Base-by-base conservation (phyloP, 2,888 invertebrate species). In the Pristionchus entomophagus region DNA sequence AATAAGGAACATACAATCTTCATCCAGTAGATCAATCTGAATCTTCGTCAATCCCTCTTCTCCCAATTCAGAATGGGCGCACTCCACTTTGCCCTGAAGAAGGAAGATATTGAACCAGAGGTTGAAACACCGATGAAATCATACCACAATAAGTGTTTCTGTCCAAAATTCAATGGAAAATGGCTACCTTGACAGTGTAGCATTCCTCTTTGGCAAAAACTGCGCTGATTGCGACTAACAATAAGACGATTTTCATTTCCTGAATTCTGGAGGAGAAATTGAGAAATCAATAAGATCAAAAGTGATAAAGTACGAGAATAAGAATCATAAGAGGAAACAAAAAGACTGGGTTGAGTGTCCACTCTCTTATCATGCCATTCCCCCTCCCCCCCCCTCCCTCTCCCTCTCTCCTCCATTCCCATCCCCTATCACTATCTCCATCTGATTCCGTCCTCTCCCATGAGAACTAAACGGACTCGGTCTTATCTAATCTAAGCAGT, bases 21-120 rank as follows among this genome's bases (percentile, higher is more conserved):
- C 90, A 85, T 90, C 90, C 84, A 88, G 88, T 83, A 90, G 86
- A 84, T 90, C 90, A 22, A 90, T 87, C 35, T 87, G 85, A 19
- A 89, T 80, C 78, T 80, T 49, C n/a, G 78, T 35, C 3, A 14
- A 8, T 19, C 29, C 51, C 1, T 38, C 78, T 2, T 12, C 51
- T 22, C 17, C 41, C 73, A 65, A 45, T 80, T 49, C 51, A 22
- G 26, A 26, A 22, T 80, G 78, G 19, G 22, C 32, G 10, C 78
- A 80, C 51, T 49, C 78, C 49, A 80, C 78, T 80, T 51, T 80
- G 51, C 78, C 78, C 78, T 80, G 29, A 32, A 80, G 2, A 51
- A 45, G 6, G 45, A 45, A 45, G 45, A n/a, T n/a, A n/a, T n/a
- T n/a, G n/a, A n/a, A n/a, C n/a, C n/a, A n/a, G n/a, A n/a, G n/a